Conservation (phyloP, 2,888 invertebrate genomes). For the Pemphredon lugubris region DNA sequence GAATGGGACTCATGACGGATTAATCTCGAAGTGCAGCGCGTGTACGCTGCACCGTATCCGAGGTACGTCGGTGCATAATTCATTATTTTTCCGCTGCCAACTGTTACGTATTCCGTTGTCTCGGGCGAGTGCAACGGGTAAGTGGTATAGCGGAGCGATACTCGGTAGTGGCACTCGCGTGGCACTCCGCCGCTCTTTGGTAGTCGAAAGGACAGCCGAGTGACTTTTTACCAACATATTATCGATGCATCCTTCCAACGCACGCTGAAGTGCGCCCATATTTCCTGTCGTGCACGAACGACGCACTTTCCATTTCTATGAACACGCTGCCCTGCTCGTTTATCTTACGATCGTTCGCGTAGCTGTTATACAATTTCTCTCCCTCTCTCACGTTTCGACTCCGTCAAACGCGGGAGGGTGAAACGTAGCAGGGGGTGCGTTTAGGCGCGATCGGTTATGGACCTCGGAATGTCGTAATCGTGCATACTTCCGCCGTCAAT, state of each 20-base stretch:
- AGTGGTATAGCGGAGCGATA: slow-evolving; percentile 21
- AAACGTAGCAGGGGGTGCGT: background rate
- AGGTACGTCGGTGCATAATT: slow-evolving; percentile 59
- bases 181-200: slow-evolving; percentile 14
- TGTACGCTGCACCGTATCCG: slow-evolving; percentile 51
- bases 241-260: slow-evolving; percentile 23
- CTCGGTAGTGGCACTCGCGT: slow-evolving; percentile 21
- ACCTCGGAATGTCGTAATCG: slow-evolving; percentile 35
- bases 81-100: slow-evolving; percentile 61
- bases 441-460: slow-evolving; percentile 16
- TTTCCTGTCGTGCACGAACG: background rate
- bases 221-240: slow-evolving; percentile 22
- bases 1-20: slow-evolving; percentile 63
- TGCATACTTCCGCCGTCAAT: slow-evolving; percentile 34
- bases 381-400: slow-evolving; percentile 24
- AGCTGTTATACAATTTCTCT: slow-evolving; percentile 38
- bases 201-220: slow-evolving; percentile 40
- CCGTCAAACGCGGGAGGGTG: slow-evolving; percentile 40
- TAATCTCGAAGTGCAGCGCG: slow-evolving; percentile 64
- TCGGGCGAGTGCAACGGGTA: slow-evolving; percentile 24
- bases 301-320: slow-evolving; percentile 37
- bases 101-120: slow-evolving; percentile 55
- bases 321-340: slow-evolving; percentile 7
- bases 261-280: background rate
- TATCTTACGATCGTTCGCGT: slow-evolving; percentile 15